Base-by-base conservation (phyloP, 2,888 invertebrate genomes). In the Cryptocheilus praepositus region DNA sequence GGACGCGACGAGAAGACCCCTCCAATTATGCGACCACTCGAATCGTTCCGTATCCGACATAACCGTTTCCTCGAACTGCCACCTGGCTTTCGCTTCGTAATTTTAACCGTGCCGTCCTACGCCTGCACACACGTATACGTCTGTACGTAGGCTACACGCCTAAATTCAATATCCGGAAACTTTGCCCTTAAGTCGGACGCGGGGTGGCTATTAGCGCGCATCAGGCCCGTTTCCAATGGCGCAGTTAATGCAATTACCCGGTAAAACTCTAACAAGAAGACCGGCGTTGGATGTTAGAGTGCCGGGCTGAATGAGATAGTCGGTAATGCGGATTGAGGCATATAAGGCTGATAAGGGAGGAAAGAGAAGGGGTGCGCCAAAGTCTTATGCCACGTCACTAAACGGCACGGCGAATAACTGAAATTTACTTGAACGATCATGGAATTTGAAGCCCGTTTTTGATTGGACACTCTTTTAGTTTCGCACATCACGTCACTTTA, bases 21-120 rank as follows among this genome's bases (percentile, higher is more conserved):
- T 64, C 62, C 68, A 77, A 77, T 77, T 77, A 73, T 63, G 66
- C 70, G 55, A 74, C 68, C 74, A 51, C 74, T 74, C 65, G 57
- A 64, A 66, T 43, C 62, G 53, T 74, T 76, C 60, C 63, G 57
- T 66, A 58, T 61, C 61, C 51, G 18, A 65, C 66, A 74, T 70
- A 78, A 76, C 70, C 69, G 60, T 74, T 78, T 61, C 59, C 70
- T 56, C 67, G 65, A 74, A 74, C 64, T 69, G 51, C 68, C 63
- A 60, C 25, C 53, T 55, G 64, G 51, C 66, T 59, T 76, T 53
- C 60, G 44, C 64, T 11, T 25, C 58, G 55, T 62, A 76, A 74
- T 78, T 71, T 63, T 19, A 53, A 59, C 60, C 61, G 61, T 61
- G 61, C 49, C 51, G 63, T 63, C 36, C 7, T 36, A 36, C 36